Percentiles rank a stretch among this genome's conserved stretches.
Evolutionary conservation across 2,888 invertebrate genomes (phyloP).

Genomic region (Cyclophora albipunctata): DNA sequence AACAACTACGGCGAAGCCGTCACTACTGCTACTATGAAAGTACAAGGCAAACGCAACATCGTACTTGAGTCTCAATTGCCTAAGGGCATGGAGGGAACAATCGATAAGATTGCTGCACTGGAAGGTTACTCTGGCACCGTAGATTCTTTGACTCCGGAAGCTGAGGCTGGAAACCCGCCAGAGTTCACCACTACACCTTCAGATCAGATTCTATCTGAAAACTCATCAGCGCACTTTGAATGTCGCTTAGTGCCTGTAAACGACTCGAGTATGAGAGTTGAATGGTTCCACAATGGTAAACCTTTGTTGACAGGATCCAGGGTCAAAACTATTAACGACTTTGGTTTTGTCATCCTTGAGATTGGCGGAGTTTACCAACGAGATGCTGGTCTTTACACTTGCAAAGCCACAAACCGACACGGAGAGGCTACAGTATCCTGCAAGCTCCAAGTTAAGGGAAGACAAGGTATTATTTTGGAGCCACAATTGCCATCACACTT

Average conservation of each 20-base stretch:
- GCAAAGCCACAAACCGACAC: slow-evolving; percentile 93
- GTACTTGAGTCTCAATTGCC: slow-evolving; percentile 94
- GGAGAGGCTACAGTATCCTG: slow-evolving; percentile 93
- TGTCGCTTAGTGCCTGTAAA: slow-evolving; percentile 91
- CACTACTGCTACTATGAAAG: slow-evolving; percentile 91
- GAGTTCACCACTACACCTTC: slow-evolving; percentile 92
- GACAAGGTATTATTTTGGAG: slow-evolving; percentile 91
- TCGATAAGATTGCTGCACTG: slow-evolving; percentile 92
- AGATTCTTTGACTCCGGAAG: slow-evolving; percentile 81
- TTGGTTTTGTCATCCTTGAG: slow-evolving; percentile 97
- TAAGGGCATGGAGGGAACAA: slow-evolving; percentile 94
- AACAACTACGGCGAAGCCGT: slow-evolving; percentile 95
- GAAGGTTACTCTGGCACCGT: slow-evolving; percentile 87
- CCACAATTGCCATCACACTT: slow-evolving; percentile 92
- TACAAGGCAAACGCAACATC: slow-evolving; percentile 92
- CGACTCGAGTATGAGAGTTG: slow-evolving; percentile 94
- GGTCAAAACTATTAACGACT: slow-evolving; percentile 97
- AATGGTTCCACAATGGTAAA: slow-evolving; percentile 98
- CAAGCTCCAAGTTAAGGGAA: slow-evolving; percentile 88
- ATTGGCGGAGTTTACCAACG: slow-evolving; percentile 94
- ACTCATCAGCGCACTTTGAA: slow-evolving; percentile 93
- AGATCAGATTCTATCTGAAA: slow-evolving; percentile 89
- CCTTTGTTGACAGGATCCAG: slow-evolving; percentile 92
- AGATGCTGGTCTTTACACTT: slow-evolving; percentile 93
- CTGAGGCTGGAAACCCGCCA: slow-evolving; percentile 90